Base-by-base conservation (phyloP, 2,888 invertebrate species). In the Ichneumoninae sp. region DNA sequence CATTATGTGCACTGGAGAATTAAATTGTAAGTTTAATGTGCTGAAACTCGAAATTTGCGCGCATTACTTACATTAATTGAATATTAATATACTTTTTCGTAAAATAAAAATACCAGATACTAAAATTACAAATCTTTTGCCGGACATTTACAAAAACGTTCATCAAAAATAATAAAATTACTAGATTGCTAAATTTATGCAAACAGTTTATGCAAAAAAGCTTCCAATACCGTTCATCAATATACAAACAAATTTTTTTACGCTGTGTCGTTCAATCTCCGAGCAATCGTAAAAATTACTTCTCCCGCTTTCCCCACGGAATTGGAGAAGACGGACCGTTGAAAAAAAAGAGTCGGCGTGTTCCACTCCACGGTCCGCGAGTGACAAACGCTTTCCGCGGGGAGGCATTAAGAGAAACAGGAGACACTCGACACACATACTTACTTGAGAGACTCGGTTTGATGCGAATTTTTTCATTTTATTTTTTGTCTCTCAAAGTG, bases 341-440 rank as follows among this genome's bases (percentile, higher is more conserved):
- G 16, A 78, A 19, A 50, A 47, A 72, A 68, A 30, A 44, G 26
- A 10, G 60, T 52, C 26, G 6, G 40, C 40, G 30, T 22, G 47
- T 44, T 54, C 47, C 40, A 26, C 60, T 69, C 80, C 77, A 6
- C 62, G 62, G 69, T 57, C 69, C 47, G 40, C 77, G 77, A 69
- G 69, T 76, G 83, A 83, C 80, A 83, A 80, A 83, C 68, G 72
- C 44, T 77, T 80, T 80, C 70, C 83, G 57, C 47, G n/a, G 54
- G n/a, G 30, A 60, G 44, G 22, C 72, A 40, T 44, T n/a, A 47
- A 74, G 8, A 33, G 40, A 62, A 72, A 57, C 26, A n/a, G 7
- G 40, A 68, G 22, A 70, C 57, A 57, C 10, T 22, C 72, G 36
- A 60, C 40, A 75, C 40, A 52, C 47, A 80, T 22, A 62, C 62